Evolutionary conservation across 2,888 invertebrate species (phyloP), one percentile per base, ranked within the genome.

Genomic region (Drosophila picticornis): DNA sequence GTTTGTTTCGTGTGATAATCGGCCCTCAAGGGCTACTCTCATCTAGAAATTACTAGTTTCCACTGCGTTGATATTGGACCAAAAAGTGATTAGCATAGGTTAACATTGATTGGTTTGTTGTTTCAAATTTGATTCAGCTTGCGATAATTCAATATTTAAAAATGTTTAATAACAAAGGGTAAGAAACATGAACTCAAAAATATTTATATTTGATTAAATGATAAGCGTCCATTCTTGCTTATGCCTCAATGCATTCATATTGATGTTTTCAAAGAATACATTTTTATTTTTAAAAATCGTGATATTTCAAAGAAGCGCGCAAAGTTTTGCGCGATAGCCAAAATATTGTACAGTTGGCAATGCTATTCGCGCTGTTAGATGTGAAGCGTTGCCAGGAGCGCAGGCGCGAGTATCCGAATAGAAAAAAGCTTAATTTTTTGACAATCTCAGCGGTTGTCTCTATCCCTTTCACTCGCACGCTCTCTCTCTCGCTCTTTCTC

Each of bases 371-470:
- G 13, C 25, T 25, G 27, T 55, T 52, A 10, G n/a, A 22, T 40
- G 27, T 31, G 22, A 52, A 56, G 64, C 43, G 61, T 55, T 80
- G 59, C 58, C 40, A 11, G 57, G 36, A 38, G 85, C 85, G 88
- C 88, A 78, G 70, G 59, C 88, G 83, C 67, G 55, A 65, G 68
- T 72, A 87, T 80, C 79, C 75, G 72, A 81, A 84, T 70, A 85
- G 22, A 80, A 82, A 85, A 82, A 84, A 84, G 81, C 83, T 88
- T 66, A 61, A 69, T 63, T 75, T 52, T 56, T 70, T 70, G 72
- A 62, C 73, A 68, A 68, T 72, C 64, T 52, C 67, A 61, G 36
- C 50, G 55, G 63, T 32, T 59, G 29, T 56, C 58, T 27, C 56
- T 16, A 46, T 46, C 53, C 36, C 64, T 60, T 64, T 62, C 63